Evolutionary conservation across 2,113 vertebrate species (phyloP).

Genomic region (Varanus salvator): DNA sequence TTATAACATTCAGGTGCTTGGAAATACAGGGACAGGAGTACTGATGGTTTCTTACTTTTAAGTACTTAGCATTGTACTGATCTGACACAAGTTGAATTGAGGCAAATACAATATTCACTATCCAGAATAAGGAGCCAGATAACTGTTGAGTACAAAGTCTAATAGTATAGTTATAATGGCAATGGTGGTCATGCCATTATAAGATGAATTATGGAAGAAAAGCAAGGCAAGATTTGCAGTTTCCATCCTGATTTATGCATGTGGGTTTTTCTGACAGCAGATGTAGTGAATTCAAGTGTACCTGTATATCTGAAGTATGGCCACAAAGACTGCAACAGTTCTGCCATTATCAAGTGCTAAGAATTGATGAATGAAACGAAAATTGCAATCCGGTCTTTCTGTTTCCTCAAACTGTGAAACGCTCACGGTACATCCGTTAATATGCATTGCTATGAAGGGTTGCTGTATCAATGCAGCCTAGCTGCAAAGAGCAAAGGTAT

Average conservation of each 20-base stretch:
- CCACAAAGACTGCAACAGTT: neutral
- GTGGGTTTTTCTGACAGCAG: neutral
- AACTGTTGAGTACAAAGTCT: neutral
- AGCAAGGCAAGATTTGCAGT: neutral
- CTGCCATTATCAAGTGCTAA: neutral
- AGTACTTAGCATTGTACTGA: neutral
- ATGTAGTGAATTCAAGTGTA: neutral
- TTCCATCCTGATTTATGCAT: neutral
- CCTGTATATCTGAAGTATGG: neutral
- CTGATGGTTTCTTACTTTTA: constrained; percentile 2
- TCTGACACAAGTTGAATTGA: neutral
- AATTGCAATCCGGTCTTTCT: neutral
- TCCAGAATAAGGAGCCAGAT: neutral
- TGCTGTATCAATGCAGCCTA: neutral
- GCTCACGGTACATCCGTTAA: neutral
- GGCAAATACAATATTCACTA: neutral
- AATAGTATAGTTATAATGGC: neutral
- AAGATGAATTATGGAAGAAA: neutral
- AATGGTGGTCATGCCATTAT: neutral
- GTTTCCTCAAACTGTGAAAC: neutral
- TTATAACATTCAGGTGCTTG: neutral
- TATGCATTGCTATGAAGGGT: neutral
- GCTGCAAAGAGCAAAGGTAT: neutral
- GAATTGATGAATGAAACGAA: neutral
- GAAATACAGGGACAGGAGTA: constrained; percentile 21